phyloP scores from a whole-genome alignment of 2,113 vertebrate genomes.

The Nothobranchius kuhntae region DNA sequence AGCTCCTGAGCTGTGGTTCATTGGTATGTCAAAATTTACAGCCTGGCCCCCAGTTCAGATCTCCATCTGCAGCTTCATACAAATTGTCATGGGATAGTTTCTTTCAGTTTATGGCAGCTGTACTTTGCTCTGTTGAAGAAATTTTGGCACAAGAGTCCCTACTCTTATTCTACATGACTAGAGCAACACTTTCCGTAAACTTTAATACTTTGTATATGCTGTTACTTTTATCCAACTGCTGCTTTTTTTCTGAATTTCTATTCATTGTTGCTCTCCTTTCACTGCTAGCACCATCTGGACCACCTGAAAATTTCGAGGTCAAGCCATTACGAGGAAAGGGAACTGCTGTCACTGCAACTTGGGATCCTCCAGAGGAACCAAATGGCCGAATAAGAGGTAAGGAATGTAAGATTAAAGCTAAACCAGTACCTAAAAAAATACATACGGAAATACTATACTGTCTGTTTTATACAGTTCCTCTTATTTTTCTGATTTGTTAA shows the following conservation, averaged over 20 bases:
- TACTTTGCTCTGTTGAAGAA: constrained; percentile 45
- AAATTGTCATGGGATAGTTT: constrained; percentile 43
- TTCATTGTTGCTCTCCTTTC: constrained; percentile 41
- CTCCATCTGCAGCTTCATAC: constrained; percentile 49
- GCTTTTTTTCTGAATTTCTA: constrained; percentile 32
- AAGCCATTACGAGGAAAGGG: constrained; percentile 88
- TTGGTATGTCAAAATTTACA: constrained; percentile 60
- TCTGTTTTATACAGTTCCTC: no score
- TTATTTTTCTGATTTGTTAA: no score
- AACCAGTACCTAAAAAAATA: no score
- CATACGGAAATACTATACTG: no score
- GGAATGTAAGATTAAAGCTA: neutral
- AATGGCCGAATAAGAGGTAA: constrained; percentile 94
- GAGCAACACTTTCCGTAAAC: constrained; percentile 37
- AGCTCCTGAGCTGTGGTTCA: constrained; percentile 58
- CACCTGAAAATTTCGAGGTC: constrained; percentile 93
- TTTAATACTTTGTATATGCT: neutral
- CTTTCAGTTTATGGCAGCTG: constrained; percentile 49
- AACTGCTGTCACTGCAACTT: constrained; percentile 88
- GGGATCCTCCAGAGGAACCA: constrained; percentile 90
- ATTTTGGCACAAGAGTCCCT: constrained; percentile 31
- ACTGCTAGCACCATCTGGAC: constrained; percentile 85
- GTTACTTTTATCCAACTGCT: constrained; percentile 33
- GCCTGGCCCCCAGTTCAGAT: constrained; percentile 45
- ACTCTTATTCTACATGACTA: constrained; percentile 37